Evolutionary conservation across 2,888 invertebrate species (phyloP).

Genomic region (Lucinisca nassula): DNA sequence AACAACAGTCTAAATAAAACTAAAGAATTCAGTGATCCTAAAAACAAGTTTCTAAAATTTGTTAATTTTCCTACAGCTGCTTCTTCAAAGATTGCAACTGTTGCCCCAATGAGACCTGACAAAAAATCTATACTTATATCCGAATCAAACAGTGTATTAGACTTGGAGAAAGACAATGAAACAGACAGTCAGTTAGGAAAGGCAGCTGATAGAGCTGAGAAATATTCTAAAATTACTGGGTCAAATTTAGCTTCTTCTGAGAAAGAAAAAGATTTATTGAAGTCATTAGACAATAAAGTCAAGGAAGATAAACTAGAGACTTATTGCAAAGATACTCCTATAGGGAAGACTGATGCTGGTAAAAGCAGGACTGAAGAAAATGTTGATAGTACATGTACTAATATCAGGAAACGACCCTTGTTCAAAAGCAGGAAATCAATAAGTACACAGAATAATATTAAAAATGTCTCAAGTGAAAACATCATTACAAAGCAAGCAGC

Average conservation of each 20-base stretch:
- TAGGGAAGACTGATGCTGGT: too few relatives aligned
- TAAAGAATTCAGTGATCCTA: background rate
- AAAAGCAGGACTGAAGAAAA: background rate
- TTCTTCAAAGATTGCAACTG: slow-evolving; percentile 39
- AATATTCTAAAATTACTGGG: too few relatives aligned
- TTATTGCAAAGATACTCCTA: too few relatives aligned
- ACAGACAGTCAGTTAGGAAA: too few relatives aligned
- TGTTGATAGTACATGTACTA: background rate
- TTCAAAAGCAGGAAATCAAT: background rate
- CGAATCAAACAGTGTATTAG: background rate
- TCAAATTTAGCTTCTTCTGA: too few relatives aligned
- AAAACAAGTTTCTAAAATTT: slow-evolving; percentile 62
- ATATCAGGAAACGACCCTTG: background rate
- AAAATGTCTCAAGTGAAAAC: background rate
- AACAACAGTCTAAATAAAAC: background rate
- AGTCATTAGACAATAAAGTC: too few relatives aligned
- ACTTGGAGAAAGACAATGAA: background rate
- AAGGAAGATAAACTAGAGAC: background rate
- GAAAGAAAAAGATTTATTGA: too few relatives aligned
- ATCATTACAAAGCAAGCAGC: background rate
- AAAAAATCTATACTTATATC: too few relatives aligned
- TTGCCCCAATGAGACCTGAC: slow-evolving; percentile 36
- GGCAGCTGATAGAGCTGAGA: too few relatives aligned
- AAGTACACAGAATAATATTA: background rate
- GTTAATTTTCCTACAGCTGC: slow-evolving; percentile 44